A percentile compares a stretch with the other conserved stretches of the same genome.
These are phyloP conservation scores for Heliconius sara DNA, from an alignment of 2,888 invertebrate species.

Conservation along the genomic window DNA sequence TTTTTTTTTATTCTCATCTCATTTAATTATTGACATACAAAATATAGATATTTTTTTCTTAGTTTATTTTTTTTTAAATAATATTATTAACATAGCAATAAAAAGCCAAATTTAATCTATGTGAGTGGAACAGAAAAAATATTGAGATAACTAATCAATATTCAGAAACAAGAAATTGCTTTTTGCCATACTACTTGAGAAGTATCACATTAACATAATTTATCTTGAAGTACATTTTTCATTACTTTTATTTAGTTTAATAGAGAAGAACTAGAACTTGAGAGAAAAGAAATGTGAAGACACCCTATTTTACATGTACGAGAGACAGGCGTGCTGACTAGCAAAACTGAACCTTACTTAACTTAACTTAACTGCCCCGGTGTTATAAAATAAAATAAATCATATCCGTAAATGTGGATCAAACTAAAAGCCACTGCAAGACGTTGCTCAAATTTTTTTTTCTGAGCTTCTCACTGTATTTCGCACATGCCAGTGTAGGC, in stretches of 20 bases:
- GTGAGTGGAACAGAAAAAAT: not conserved
- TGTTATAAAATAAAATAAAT: too few relatives aligned
- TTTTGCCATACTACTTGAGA: not conserved
- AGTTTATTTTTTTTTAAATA: not conserved
- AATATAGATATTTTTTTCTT: too few relatives aligned
- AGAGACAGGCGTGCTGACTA: too few relatives aligned
- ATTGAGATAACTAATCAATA: not conserved
- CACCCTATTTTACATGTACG: too few relatives aligned
- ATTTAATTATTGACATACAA: too few relatives aligned
- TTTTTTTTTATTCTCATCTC: not conserved
- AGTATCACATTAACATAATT: not conserved
- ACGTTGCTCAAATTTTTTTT: too few relatives aligned
- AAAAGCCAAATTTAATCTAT: not conserved
- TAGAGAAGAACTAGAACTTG: not conserved
- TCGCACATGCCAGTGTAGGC: too few relatives aligned
- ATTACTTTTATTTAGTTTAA: not conserved
- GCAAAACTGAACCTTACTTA: too few relatives aligned
- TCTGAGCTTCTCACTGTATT: too few relatives aligned
- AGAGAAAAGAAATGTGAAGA: not conserved
- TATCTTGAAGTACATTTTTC: not conserved
- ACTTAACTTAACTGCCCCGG: too few relatives aligned
- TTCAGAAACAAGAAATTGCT: not conserved
- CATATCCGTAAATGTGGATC: too few relatives aligned
- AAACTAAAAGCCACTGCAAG: too few relatives aligned
- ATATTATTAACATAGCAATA: not conserved